Base-by-base conservation (phyloP, 2,888 invertebrate species). In the Sinelater perroti region DNA sequence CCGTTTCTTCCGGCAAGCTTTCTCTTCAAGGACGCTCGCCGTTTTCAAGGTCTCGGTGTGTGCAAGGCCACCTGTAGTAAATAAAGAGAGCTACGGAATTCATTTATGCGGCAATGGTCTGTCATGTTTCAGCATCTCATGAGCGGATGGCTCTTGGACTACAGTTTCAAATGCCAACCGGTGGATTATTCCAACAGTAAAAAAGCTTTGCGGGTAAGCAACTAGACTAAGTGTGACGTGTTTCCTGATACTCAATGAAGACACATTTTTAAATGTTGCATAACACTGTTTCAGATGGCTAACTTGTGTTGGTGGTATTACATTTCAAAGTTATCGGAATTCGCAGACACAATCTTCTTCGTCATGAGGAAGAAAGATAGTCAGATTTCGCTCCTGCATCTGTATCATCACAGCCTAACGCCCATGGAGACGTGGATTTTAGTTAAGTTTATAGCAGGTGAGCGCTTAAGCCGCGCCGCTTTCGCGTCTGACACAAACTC, bases 121-220 rank as follows among this genome's bases (percentile, higher is more conserved):
- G 59, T 60, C 67, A 74, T 72, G 74, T 82, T 80, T n/a, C 82
- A 94, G 93, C 93, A 93, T 78, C 79, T 94, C 70, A 89, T 91
- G 87, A 89, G 93, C 18, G 96, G 96, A 47, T 97, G 96, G 96
- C 86, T 94, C 75, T 86, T 85, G 62, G 93, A 93, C 74, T 97
- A 97, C 83, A 95, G 92, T 75, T 87, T 91, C 67, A 86, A 90
- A 64, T 97, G 97, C 74, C 93, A 97, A 78, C 95, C 95, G 0
- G 95, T 97, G 17, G 96, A 97, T 80, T 97, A 96, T 80, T 93
- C 94, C 18, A 86, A 87, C 70, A 89, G 88, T 70, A 89, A 85
- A 49, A 86, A 89, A 77, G 94, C 94, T n/a, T 81, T 90, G 74
- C 84, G 93, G 82, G 94, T 95, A 80, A 86, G 89, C 81, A 31